These are phyloP conservation scores for Cynopterus brachyotis DNA, from an alignment of 2,113 vertebrate species.

Conservation along the genomic window DNA sequence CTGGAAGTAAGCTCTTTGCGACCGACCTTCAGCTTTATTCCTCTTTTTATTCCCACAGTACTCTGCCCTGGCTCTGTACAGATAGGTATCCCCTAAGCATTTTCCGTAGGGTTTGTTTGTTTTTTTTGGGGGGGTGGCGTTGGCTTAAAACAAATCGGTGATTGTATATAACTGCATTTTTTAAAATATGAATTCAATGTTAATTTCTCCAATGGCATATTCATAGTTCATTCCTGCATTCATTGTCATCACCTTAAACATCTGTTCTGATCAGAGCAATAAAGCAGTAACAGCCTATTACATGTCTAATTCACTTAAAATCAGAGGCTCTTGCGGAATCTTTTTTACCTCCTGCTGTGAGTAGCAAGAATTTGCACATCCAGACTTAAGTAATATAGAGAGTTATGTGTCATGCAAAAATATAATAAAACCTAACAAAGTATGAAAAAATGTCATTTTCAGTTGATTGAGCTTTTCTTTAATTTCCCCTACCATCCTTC, in stretches of 20 bases:
- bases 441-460: not conserved
- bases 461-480: not conserved
- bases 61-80: not conserved
- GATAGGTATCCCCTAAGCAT: not conserved
- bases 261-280: not conserved
- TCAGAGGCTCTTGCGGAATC: not conserved
- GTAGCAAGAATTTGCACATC: not conserved
- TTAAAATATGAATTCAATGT: not conserved
- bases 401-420: not conserved
- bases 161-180: not conserved
- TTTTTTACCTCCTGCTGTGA: not conserved
- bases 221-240: not conserved
- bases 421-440: not conserved
- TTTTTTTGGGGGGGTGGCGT: too few species aligned
- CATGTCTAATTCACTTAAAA: not conserved
- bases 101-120: not conserved
- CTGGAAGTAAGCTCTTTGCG: not conserved
- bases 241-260: not conserved
- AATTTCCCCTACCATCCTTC: not conserved
- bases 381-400: not conserved
- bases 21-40: not conserved
- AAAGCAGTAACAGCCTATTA: not conserved
- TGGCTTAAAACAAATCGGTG: not conserved
- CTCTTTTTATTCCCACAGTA: not conserved
- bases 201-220: not conserved